phyloP scores from a whole-genome alignment of 2,113 vertebrate genomes.

The Terrapene triunguis region DNA sequence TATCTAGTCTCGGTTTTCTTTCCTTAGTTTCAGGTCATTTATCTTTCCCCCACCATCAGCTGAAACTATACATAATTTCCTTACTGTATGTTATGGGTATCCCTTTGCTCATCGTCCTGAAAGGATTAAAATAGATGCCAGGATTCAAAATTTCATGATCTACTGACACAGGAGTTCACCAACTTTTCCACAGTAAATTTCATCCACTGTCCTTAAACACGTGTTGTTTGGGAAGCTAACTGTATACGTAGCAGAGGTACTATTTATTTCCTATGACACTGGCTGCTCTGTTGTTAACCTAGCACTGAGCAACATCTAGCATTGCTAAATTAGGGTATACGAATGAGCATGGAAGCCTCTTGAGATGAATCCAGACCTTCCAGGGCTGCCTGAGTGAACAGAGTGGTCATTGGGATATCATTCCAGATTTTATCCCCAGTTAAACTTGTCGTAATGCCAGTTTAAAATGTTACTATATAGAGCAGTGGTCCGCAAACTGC shows the following conservation, averaged over 20 bases:
- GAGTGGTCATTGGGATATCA: not conserved
- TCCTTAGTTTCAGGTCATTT: not conserved
- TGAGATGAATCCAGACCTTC: not conserved
- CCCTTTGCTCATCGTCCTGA: not conserved
- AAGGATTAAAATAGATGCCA: not conserved
- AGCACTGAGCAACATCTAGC: not conserved
- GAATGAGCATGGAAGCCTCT: not conserved
- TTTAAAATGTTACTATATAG: not conserved
- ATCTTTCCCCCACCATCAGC: not conserved
- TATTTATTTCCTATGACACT: not conserved
- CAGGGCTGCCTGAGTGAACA: not conserved
- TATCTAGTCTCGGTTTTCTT: not conserved
- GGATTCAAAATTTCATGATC: not conserved
- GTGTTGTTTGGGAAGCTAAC: not conserved
- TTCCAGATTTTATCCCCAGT: not conserved
- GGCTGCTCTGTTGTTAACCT: not conserved
- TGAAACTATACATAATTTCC: not conserved
- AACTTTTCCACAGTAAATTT: not conserved
- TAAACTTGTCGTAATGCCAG: not conserved
- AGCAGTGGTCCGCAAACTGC: not conserved
- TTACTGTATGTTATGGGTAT: not conserved
- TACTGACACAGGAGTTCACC: not conserved
- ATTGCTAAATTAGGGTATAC: not conserved
- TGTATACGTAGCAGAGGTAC: not conserved
- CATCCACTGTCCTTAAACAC: conserved; percentile 14